These are phyloP conservation scores for Micrasema longulum DNA, from an alignment of 1,140 invertebrate species.

Conservation along the genomic window DNA sequence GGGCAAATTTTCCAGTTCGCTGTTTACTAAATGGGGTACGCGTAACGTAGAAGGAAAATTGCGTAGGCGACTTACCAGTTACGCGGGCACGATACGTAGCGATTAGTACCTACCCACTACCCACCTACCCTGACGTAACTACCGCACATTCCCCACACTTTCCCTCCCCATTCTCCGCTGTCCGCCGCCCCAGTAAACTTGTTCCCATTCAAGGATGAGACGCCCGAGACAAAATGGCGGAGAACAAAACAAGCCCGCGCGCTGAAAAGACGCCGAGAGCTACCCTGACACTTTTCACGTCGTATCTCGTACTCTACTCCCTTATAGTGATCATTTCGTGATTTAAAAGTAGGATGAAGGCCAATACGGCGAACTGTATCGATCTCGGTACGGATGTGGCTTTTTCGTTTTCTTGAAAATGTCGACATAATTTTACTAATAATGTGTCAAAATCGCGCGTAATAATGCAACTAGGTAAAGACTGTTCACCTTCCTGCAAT, in stretches of 20 bases:
- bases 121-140: constrained; percentile 13
- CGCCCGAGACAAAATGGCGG: neutral
- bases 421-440: neutral
- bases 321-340: neutral
- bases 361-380: constrained; percentile 25
- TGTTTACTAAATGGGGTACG: constrained; percentile 17
- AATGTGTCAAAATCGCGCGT: neutral
- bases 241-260: neutral
- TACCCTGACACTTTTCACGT: neutral
- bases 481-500: no score
- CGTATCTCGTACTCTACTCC: no score
- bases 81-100: neutral
- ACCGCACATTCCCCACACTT: constrained; percentile 1
- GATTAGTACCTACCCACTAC: neutral
- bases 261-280: neutral
- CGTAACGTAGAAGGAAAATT: constrained; percentile 30
- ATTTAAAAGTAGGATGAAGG: constrained; percentile 3
- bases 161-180: neutral
- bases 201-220: constrained; percentile 36
- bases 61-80: constrained; percentile 11
- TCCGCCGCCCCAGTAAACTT: constrained; percentile 10
- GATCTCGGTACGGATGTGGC: constrained; percentile 16
- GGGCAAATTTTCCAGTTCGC: constrained; percentile 22
- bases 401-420: constrained; percentile 2
- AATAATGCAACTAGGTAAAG: constrained; percentile 7